phyloP scores from a whole-genome alignment of 2,888 invertebrate species.

The Litoditis marina region DNA sequence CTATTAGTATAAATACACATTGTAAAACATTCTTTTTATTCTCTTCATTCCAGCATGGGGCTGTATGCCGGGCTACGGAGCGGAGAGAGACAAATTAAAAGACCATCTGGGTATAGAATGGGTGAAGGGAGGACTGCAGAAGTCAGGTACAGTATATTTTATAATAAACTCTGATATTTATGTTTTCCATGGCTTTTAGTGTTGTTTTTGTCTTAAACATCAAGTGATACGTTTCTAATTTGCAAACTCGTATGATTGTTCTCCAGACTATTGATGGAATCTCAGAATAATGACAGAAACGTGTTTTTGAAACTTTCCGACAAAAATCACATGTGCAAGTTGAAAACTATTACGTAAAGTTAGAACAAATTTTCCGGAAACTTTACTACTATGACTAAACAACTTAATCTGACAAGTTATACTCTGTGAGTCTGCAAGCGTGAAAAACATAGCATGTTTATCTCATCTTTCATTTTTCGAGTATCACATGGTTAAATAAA shows the following conservation, averaged over 20 bases:
- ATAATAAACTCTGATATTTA: background rate
- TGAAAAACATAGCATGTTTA: too few relatives aligned
- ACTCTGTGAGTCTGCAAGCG: too few relatives aligned
- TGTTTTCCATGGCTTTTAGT: background rate
- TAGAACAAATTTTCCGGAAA: too few relatives aligned
- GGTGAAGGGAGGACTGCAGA: slow-evolving; percentile 52
- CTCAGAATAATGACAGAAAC: too few relatives aligned
- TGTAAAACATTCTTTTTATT: background rate
- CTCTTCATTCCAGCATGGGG: slow-evolving; percentile 16
- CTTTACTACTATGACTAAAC: too few relatives aligned
- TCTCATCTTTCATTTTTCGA: background rate
- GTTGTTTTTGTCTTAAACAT: background rate
- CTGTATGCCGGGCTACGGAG: slow-evolving; percentile 60
- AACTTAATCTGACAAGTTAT: too few relatives aligned
- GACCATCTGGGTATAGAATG: slow-evolving; percentile 60
- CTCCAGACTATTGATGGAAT: too few relatives aligned
- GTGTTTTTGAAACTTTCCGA: too few relatives aligned
- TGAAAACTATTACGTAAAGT: too few relatives aligned
- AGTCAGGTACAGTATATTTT: slow-evolving; percentile 29
- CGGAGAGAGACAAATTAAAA: slow-evolving; percentile 54
- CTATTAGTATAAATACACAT: too few relatives aligned
- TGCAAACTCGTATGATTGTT: too few relatives aligned
- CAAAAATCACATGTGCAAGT: too few relatives aligned
- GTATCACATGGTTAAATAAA: slow-evolving; percentile 1
- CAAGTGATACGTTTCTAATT: background rate